Evolutionary conservation across 2,113 vertebrate species (phyloP).

Genomic region (Hymenochirus boettgeri): DNA sequence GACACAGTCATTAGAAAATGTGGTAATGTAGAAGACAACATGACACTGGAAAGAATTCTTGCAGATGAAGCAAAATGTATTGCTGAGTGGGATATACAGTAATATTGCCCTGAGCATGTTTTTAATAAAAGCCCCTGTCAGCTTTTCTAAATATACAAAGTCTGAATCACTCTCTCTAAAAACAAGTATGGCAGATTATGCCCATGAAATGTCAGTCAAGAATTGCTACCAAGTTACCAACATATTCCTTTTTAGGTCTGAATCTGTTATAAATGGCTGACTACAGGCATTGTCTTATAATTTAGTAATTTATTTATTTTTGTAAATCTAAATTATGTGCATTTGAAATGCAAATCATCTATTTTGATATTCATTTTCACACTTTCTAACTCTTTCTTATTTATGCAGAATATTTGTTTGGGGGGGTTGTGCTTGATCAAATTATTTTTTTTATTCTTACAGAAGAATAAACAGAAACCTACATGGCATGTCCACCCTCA

Average conservation of each 20-base stretch:
- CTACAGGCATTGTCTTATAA: too few relatives aligned
- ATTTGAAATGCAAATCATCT: too few relatives aligned
- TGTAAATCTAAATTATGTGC: too few relatives aligned
- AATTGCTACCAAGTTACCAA: slow-evolving; percentile 11
- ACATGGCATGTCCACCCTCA: too few relatives aligned
- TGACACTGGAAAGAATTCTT: slow-evolving; percentile 20
- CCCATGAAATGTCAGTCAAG: slow-evolving; percentile 32
- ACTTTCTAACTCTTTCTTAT: too few relatives aligned
- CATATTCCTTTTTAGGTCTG: slow-evolving; percentile 7
- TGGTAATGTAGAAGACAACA: slow-evolving; percentile 5
- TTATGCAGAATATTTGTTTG: too few relatives aligned
- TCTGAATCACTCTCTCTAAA: slow-evolving; percentile 29
- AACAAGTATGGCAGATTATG: slow-evolving; percentile 24
- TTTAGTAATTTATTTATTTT: too few relatives aligned
- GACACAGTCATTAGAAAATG: slow-evolving; percentile 12
- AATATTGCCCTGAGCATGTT: slow-evolving; percentile 33
- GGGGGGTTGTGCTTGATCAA: too few relatives aligned
- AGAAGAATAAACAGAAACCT: too few relatives aligned
- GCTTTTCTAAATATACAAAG: slow-evolving; percentile 26
- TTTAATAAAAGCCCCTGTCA: slow-evolving; percentile 31
- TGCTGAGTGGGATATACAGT: slow-evolving; percentile 23
- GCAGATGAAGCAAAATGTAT: slow-evolving; percentile 15
- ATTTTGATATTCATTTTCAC: too few relatives aligned
- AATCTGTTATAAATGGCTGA: too few relatives aligned
- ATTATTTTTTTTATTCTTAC: too few relatives aligned